These are phyloP conservation scores for Argopecten irradians DNA, from an alignment of 1,140 invertebrate species.

Conservation along the genomic window DNA sequence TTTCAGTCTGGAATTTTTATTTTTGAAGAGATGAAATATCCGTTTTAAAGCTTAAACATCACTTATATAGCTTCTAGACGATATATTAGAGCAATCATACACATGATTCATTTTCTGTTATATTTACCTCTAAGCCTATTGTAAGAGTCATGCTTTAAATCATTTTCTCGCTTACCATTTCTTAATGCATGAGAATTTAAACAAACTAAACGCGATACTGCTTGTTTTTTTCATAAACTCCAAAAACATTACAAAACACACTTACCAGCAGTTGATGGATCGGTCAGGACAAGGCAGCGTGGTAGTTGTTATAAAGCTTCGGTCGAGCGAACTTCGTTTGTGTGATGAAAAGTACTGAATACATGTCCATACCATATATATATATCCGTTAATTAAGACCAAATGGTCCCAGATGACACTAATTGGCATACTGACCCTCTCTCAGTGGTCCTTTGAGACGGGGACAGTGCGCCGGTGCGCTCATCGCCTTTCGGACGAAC, in stretches of 20 bases:
- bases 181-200: no score
- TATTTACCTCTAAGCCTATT: no score
- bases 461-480: slow-evolving; percentile 9
- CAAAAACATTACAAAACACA: neutral
- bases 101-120: no score
- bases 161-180: no score
- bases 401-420: neutral
- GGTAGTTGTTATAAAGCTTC: neutral
- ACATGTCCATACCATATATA: slow-evolving; percentile 22
- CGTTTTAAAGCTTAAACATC: no score
- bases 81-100: no score
- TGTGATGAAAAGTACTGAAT: neutral
- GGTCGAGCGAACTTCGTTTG: neutral
- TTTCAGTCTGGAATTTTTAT: no score
- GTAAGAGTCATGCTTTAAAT: no score
- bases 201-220: no score
- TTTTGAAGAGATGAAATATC: no score
- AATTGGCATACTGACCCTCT: slow-evolving; percentile 4
- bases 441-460: slow-evolving; percentile 4
- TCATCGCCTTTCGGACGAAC: slow-evolving; percentile 20
- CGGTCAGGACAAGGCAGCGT: neutral
- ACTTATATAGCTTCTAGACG: no score
- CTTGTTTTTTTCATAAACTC: neutral
- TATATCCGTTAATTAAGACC: neutral
- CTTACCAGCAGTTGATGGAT: neutral